Conservation (phyloP, 1,140 invertebrate genomes). For the Orchestia grillus region DNA sequence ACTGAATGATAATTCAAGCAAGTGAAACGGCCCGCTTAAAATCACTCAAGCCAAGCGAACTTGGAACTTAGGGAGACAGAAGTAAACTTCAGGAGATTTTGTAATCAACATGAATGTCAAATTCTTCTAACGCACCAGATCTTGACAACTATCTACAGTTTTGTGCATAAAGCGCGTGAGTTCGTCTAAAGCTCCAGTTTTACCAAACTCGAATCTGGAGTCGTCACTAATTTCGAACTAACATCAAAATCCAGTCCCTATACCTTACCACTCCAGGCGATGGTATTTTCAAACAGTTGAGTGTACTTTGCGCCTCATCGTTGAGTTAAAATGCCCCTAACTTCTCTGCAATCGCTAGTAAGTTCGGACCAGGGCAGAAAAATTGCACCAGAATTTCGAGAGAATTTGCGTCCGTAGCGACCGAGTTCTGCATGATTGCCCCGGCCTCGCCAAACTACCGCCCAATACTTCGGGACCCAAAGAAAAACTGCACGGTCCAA, state of each 20-base stretch:
- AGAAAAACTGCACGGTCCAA: background rate
- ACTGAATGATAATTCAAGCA: no score
- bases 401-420: slow-evolving; percentile 20
- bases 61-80: no score
- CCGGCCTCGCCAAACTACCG: background rate
- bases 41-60: no score
- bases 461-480: background rate
- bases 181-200: background rate
- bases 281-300: background rate
- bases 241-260: background rate
- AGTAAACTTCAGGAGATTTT: background rate
- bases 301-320: slow-evolving; percentile 5
- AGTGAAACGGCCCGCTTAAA: no score
- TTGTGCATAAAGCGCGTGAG: background rate
- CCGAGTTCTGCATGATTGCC: slow-evolving; percentile 10
- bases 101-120: no score
- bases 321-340: slow-evolving; percentile 10
- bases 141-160: background rate
- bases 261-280: background rate
- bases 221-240: background rate
- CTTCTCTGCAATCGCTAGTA: background rate
- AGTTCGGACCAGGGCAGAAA: slow-evolving; percentile 10
- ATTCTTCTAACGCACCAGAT: no score
- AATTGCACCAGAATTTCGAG: background rate
- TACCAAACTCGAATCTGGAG: background rate